Conservation (phyloP, 2,113 vertebrate genomes). For the Salvelinus alpinus region DNA sequence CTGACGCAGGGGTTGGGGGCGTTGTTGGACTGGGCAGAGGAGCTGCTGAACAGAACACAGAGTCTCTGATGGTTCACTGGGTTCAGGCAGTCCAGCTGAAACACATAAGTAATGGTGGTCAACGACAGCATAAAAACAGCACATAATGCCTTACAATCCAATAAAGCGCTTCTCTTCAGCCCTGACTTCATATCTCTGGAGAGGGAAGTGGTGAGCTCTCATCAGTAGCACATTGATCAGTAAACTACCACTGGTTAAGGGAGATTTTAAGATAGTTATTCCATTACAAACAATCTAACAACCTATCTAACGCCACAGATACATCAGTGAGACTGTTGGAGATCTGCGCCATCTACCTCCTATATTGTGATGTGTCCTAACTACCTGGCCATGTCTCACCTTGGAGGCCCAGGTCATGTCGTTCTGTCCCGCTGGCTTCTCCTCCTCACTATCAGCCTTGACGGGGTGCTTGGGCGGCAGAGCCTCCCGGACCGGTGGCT, state of each 20-base stretch:
- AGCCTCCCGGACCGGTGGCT: conserved; percentile 61
- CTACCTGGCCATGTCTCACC: conserved; percentile 66
- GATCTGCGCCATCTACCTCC: too few species aligned
- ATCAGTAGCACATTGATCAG: conserved; percentile 20
- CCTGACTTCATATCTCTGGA: too few species aligned
- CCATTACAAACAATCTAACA: too few species aligned
- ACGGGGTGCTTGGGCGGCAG: conserved; percentile 64
- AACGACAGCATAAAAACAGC: not conserved
- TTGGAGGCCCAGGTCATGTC: conserved; percentile 85
- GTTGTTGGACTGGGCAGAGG: conserved; percentile 91
- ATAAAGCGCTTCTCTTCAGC: too few species aligned
- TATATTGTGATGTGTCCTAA: not conserved
- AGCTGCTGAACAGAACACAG: conserved; percentile 98
- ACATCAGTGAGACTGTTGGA: too few species aligned
- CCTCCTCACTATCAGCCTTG: conserved; percentile 84
- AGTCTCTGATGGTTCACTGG: conserved; percentile 92
- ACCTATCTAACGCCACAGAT: too few species aligned
- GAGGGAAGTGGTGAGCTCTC: not conserved
- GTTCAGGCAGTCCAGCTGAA: conserved; percentile 92
- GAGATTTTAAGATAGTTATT: conserved; percentile 4
- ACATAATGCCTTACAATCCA: not conserved
- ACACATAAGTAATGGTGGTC: not conserved
- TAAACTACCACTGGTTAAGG: conserved; percentile 16
- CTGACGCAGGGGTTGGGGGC: conserved; percentile 97
- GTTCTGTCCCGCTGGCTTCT: conserved; percentile 72